These are phyloP conservation scores for Hemicentrotus pulcherrimus DNA, from an alignment of 35 echinoderm and acorn worm species.

Conservation along the genomic window DNA sequence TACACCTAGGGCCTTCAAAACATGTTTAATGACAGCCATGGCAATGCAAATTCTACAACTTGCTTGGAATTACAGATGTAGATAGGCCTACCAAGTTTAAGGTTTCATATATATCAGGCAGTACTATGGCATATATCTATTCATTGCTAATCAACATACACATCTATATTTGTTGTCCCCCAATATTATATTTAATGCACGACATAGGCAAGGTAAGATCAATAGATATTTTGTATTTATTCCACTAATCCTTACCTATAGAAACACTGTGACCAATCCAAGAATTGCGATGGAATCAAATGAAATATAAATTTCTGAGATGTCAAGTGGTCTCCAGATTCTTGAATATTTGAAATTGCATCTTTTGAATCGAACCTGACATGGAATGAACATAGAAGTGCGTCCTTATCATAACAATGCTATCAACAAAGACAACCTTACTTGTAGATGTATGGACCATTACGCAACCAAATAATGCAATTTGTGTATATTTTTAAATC, in stretches of 20 bases:
- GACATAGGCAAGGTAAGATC: background rate
- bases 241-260: background rate
- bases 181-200: background rate
- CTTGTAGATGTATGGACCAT: background rate
- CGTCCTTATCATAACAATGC: background rate
- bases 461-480: background rate
- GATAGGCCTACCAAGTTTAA: background rate
- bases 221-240: background rate
- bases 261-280: too few relatives aligned
- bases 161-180: background rate
- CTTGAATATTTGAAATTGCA: background rate
- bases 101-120: background rate
- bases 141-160: background rate
- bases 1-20: slow-evolving; percentile 9
- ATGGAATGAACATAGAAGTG: background rate
- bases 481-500: background rate
- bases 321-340: background rate
- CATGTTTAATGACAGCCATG: background rate
- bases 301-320: background rate
- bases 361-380: background rate
- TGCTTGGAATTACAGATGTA: background rate
- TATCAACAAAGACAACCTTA: background rate
- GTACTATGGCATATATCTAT: slow-evolving; percentile 2
- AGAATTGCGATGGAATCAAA: too few relatives aligned
- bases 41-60: background rate